A percentile compares a stretch with the other conserved stretches of the same genome.
These are phyloP conservation scores for Silurus meridionalis DNA, from an alignment of 2,113 vertebrate genomes.

Conservation along the genomic window DNA sequence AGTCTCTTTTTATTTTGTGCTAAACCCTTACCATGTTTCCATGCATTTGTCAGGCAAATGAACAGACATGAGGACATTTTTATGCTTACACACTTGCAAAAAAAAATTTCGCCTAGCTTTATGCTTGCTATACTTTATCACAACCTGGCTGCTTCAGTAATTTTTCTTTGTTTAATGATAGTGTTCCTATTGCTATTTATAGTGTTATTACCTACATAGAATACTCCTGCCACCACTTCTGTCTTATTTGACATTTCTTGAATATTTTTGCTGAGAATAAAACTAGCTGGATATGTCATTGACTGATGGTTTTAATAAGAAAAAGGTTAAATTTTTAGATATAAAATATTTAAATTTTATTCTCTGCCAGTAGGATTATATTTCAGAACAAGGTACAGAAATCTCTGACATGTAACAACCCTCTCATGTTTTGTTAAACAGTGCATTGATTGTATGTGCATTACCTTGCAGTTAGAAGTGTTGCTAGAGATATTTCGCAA, in stretches of 20 bases:
- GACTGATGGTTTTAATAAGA: background rate
- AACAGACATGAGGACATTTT: background rate
- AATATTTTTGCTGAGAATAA: background rate
- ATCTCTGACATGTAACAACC: conserved; percentile 1
- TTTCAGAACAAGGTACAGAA: background rate
- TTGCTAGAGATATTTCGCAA: background rate
- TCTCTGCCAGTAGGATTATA: background rate
- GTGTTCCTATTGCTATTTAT: background rate
- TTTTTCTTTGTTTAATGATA: background rate
- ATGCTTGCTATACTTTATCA: background rate
- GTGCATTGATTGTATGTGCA: conserved; percentile 1
- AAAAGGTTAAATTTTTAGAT: background rate
- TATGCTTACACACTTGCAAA: background rate
- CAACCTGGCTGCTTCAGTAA: background rate
- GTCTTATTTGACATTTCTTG: conserved; percentile 6
- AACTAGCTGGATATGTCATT: conserved; percentile 10
- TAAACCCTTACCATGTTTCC: background rate
- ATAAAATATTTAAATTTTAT: conserved; percentile 4
- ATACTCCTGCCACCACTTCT: conserved; percentile 2
- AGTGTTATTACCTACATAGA: conserved; percentile 1
- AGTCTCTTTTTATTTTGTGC: background rate
- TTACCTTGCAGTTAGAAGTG: background rate
- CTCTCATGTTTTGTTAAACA: conserved; percentile 9
- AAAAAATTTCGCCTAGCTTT: background rate
- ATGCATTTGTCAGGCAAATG: background rate